Evolutionary conservation across 1,140 invertebrate species (phyloP).

Genomic region (Anoplophora glabripennis): DNA sequence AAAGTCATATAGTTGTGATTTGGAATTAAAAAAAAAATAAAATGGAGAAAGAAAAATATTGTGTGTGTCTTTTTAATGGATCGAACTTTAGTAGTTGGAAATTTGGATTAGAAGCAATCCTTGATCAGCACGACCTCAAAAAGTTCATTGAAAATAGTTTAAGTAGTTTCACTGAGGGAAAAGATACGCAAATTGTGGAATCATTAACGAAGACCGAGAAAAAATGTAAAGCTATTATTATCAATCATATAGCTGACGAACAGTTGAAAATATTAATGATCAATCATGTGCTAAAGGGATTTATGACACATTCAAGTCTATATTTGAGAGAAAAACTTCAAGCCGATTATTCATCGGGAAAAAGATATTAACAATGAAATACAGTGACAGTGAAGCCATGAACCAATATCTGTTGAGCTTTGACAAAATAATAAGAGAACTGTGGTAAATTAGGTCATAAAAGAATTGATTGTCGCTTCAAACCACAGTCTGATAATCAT

Average conservation of each 20-base stretch:
- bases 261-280: conserved; percentile 11
- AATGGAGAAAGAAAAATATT: too few species aligned
- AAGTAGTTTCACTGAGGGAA: too few species aligned
- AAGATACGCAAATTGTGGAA: too few species aligned
- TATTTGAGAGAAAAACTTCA: neutral
- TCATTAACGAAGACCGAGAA: neutral
- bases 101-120: too few species aligned
- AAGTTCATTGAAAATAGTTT: too few species aligned
- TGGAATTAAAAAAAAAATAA: too few species aligned
- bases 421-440: conserved; percentile 10
- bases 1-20: too few species aligned
- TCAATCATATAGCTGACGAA: conserved; percentile 7
- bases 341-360: conserved; percentile 6
- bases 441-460: neutral
- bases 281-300: conserved; percentile 9
- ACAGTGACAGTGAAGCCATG: neutral
- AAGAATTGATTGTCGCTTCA: too few species aligned
- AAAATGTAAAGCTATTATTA: conserved; percentile 14
- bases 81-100: too few species aligned
- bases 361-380: conserved; percentile 11
- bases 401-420: conserved; percentile 1
- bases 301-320: neutral
- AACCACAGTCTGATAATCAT: too few species aligned
- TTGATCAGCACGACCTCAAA: too few species aligned
- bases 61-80: too few species aligned